These are phyloP conservation scores for Todiramphus chloris DNA, from an alignment of 2,113 vertebrate species.

Conservation along the genomic window DNA sequence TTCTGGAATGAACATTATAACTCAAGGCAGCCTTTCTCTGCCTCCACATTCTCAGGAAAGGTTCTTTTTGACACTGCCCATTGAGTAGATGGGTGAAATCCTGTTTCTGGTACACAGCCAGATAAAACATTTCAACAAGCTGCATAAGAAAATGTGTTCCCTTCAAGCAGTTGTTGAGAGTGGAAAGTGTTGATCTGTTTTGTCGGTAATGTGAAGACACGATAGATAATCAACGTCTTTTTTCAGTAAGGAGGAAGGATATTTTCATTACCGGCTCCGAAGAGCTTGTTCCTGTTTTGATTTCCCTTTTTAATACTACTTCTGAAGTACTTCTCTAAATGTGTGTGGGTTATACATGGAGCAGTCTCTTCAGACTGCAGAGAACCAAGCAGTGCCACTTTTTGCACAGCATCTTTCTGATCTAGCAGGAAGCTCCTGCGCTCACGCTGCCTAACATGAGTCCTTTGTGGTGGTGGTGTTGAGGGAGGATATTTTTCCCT, in stretches of 20 bases:
- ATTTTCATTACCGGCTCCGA: background rate
- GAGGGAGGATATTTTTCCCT: background rate
- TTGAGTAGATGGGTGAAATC: background rate
- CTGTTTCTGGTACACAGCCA: background rate
- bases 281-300: conserved; percentile 44
- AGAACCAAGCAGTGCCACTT: background rate
- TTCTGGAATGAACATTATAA: background rate
- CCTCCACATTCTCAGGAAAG: background rate
- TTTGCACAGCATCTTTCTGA: background rate
- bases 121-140: background rate
- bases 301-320: conserved; percentile 4
- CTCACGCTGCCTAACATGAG: background rate
- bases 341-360: background rate
- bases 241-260: conserved; percentile 33
- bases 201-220: background rate
- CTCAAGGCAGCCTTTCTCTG: background rate
- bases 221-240: background rate
- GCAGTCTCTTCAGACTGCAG: background rate
- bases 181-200: background rate
- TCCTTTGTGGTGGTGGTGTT: background rate
- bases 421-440: background rate
- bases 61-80: background rate
- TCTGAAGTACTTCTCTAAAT: background rate
- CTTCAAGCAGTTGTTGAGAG: background rate
- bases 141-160: background rate